Base-by-base conservation (phyloP, 1,140 invertebrate species). In the Drosophila equinoxialis region DNA sequence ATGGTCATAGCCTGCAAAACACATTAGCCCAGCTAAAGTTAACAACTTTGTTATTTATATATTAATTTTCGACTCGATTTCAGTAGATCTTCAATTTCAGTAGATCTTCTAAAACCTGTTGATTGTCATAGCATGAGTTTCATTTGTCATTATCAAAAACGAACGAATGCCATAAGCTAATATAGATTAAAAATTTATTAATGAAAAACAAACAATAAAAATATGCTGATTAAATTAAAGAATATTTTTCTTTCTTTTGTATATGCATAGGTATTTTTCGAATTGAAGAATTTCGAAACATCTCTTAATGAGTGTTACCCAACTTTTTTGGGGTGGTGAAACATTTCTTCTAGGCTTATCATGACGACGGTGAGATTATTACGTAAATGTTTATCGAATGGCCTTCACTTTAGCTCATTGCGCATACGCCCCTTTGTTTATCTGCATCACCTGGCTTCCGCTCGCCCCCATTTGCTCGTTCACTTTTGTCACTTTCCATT, bases 341-440 rank as follows among this genome's bases (percentile, higher is more conserved):
- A 20, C 20, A 20, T 14, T 14, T 30, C 45, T 48, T 48, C 0
- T n/a, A 23, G 20, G 14, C 17, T 20, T 51, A 48, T 48, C 45
- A 48, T 48, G 45, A 6, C n/a, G 3, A 14, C 17, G 45, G 45
- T 51, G 45, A 23, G 10, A 65, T 58, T 58, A 60, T 55, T 48
- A 42, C 57, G 57, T 26, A n/a, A 58, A 39, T 55, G 10, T 74
- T 74, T 78, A 78, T 71, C 72, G 30, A 51, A n/a, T 35, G 65
- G 39, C 65, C 65, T 64, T 71, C 33, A 17, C 26, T 62, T 54
- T 14, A 70, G 48, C 71, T 54, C 54, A 74, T 78, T 67, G 65
- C 73, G 76, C 48, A 79, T 79, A 79, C 76, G 76, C 76, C 76
- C 73, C 62, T 37, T 64, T 64, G 42, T 33, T 45, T 33, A 14